Base-by-base conservation (phyloP, 2,797 vertebrate genomes). In the Gallinago solitaria region DNA sequence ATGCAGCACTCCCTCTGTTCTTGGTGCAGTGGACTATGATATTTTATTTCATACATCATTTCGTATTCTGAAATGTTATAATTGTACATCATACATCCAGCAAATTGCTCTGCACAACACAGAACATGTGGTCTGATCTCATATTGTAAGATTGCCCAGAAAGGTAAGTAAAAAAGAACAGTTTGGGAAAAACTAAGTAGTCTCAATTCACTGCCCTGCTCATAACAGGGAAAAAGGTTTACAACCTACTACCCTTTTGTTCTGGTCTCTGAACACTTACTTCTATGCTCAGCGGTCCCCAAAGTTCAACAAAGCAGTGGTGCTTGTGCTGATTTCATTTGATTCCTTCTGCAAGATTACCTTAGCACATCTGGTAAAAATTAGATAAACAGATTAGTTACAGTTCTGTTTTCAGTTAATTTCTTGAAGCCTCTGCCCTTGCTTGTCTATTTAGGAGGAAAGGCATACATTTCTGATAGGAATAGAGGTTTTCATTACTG, bases 371-470 rank as follows among this genome's bases (percentile, higher is more conserved):
- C 86, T 97, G 93, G 70, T 79, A 90, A 91, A 96, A 96, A 96
- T 98, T 97, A 97, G 54, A 75, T 74, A 95, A 94, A 94, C n/a
- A 96, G 93, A 96, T 97, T 93, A 94, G 85, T 92, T 93, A 69
- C 85, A 53, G 91, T 92, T 94, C 93, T 96, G 69, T 96, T 97
- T 96, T 73, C 75, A 61, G 75, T 91, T 95, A 84, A 91, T 97
- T 94, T 90, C 83, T 93, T 96, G 89, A 88, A 93, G 54, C n/a
- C 50, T 95, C 51, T 97, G 92, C 87, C 90, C 65, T 95, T 27
- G 8, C 73, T 93, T 87, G 53, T 94, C 90, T 96, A 21, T 78
- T 95, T 45, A 41, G 84, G 53, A 91, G 24, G 45, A 97, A 97
- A 95, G 21, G 56, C 78, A 95, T 81, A 80, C 20, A 87, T 96